These are phyloP conservation scores for Scolanthus callimorphus DNA, from an alignment of 92 coral and sea anemone genomes.

Conservation along the genomic window DNA sequence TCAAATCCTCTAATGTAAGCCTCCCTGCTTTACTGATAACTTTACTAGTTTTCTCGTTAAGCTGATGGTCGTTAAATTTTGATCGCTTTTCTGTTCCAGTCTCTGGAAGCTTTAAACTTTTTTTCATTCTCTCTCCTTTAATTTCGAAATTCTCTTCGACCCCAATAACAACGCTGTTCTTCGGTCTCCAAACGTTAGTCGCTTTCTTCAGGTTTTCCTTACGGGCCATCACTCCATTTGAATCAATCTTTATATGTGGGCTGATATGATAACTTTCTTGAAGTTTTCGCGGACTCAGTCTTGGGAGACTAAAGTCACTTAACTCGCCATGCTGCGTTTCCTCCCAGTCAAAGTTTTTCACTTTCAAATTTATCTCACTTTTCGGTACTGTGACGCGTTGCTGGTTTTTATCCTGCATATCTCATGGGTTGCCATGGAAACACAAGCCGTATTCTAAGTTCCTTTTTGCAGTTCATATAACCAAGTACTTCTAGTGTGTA, in stretches of 20 bases:
- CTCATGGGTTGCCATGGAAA: too few relatives aligned
- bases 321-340: too few relatives aligned
- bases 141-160: background rate
- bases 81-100: background rate
- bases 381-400: too few relatives aligned
- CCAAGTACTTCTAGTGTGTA: too few relatives aligned
- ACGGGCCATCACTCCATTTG: background rate
- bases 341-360: too few relatives aligned
- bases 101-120: background rate
- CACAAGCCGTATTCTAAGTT: too few relatives aligned
- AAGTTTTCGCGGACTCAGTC: background rate
- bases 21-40: background rate
- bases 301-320: too few relatives aligned
- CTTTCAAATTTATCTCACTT: too few relatives aligned
- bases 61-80: background rate
- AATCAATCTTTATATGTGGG: background rate
- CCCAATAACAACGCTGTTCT: conserved; percentile 1
- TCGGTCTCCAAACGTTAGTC: background rate
- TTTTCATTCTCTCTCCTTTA: background rate
- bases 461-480: too few relatives aligned
- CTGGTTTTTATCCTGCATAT: too few relatives aligned
- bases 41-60: background rate
- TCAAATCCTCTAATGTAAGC: background rate
- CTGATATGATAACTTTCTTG: background rate
- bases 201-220: background rate